Conservation (phyloP, 2,113 vertebrate genomes). For the Corydoras sp. region DNA sequence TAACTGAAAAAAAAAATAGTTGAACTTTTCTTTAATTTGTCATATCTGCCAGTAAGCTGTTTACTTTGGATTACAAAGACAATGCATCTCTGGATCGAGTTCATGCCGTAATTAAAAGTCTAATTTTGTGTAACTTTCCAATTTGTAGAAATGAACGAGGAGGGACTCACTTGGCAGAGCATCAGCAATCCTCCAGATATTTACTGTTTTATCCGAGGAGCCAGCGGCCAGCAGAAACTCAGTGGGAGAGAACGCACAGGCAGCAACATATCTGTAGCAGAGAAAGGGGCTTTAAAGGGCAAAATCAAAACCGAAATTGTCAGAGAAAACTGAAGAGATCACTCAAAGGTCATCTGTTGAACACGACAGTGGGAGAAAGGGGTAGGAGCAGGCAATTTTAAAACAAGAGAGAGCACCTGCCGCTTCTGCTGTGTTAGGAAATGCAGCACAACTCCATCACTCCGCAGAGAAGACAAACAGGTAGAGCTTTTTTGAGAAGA, state of each 20-base stretch:
- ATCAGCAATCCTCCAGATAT: conserved; percentile 75
- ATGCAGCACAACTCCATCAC: conserved; percentile 66
- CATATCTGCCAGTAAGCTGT: too few relatives aligned
- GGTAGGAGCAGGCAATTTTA: conserved; percentile 11
- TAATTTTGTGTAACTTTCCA: too few relatives aligned
- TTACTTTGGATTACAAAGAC: too few relatives aligned
- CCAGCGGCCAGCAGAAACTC: conserved; percentile 76
- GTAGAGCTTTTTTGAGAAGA: background rate
- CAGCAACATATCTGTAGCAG: conserved; percentile 76
- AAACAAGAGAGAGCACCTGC: conserved; percentile 52
- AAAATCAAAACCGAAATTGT: conserved; percentile 16
- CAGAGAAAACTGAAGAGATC: conserved; percentile 16
- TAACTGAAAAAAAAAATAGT: too few relatives aligned
- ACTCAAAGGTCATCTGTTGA: conserved; percentile 14
- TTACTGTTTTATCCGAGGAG: conserved; percentile 86
- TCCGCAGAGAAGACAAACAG: conserved; percentile 55
- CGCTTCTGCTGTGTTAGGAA: conserved; percentile 78
- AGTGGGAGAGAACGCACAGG: conserved; percentile 74
- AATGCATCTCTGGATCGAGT: too few relatives aligned
- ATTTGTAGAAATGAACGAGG: too few relatives aligned
- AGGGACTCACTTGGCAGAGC: conserved; percentile 57
- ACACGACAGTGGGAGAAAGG: conserved; percentile 1
- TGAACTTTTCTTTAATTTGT: too few relatives aligned
- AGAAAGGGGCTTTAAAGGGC: conserved; percentile 16
- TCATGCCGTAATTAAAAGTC: too few relatives aligned